phyloP scores from a whole-genome alignment of 2,888 invertebrate species.

The Cremastinae sp. region DNA sequence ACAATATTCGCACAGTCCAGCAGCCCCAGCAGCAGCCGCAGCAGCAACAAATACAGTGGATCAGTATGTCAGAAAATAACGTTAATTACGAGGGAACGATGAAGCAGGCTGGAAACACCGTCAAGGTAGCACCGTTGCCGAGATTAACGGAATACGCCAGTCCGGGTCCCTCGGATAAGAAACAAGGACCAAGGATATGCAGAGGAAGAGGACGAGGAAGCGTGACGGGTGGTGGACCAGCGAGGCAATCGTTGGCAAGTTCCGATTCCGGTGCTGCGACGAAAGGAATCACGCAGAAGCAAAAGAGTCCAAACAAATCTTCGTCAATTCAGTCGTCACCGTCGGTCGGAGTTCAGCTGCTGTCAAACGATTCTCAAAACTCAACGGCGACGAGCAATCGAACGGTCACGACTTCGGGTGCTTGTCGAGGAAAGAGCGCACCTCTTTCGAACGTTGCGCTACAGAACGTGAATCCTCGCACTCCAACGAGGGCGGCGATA shows the following conservation, averaged over 20 bases:
- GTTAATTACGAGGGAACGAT: constrained; percentile 61
- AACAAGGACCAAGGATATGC: constrained; percentile 60
- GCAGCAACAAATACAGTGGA: constrained; percentile 71
- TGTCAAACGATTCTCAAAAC: not conserved
- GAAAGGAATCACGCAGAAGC: constrained; percentile 1
- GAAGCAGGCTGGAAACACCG: constrained; percentile 20
- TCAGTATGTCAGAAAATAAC: constrained; percentile 73
- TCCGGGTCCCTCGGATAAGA: constrained; percentile 61
- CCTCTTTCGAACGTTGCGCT: not conserved
- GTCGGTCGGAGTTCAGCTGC: not conserved
- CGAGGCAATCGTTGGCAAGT: constrained; percentile 17
- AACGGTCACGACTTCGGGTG: constrained; percentile 2
- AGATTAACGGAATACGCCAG: constrained; percentile 52
- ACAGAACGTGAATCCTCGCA: constrained; percentile 63
- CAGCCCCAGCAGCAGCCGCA: constrained; percentile 45
- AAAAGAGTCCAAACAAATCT: constrained; percentile 28
- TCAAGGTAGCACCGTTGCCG: constrained; percentile 62
- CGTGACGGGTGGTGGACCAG: constrained; percentile 50
- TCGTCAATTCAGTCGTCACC: constrained; percentile 19
- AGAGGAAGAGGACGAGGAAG: constrained; percentile 64
- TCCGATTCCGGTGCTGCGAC: not conserved
- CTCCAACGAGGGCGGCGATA: constrained; percentile 48
- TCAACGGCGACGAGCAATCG: constrained; percentile 13
- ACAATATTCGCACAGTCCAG: constrained; percentile 51
- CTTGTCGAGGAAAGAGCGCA: constrained; percentile 37